Evolutionary conservation across 1,140 invertebrate species (phyloP).

Genomic region (Pseudomyrmex flavicornis): DNA sequence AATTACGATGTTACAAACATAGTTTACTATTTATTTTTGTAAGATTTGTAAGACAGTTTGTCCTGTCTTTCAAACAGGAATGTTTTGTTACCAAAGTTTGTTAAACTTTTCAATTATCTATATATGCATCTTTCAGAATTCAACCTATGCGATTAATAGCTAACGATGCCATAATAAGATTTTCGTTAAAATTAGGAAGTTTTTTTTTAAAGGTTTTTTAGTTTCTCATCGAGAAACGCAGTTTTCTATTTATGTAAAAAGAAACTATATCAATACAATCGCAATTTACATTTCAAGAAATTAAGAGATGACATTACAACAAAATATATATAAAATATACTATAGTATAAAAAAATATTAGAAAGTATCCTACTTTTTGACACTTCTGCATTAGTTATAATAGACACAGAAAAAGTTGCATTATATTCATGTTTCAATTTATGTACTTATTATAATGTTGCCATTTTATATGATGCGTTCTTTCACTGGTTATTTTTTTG

Average conservation of each 20-base stretch:
- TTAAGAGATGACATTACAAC: conserved; percentile 38
- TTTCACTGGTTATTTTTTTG: conserved; percentile 2
- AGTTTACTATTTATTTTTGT: conserved; percentile 43
- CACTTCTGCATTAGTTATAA: conserved; percentile 1
- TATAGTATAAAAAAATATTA: conserved; percentile 11
- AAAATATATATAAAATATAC: conserved; percentile 49
- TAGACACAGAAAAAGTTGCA: conserved; percentile 22
- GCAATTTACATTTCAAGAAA: conserved; percentile 28
- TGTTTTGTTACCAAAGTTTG: conserved; percentile 33
- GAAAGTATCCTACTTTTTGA: conserved; percentile 42
- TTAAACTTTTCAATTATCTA: too few species aligned
- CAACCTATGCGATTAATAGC: conserved; percentile 23
- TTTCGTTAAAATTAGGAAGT: conserved; percentile 23
- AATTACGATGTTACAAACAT: background rate
- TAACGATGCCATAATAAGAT: conserved; percentile 20
- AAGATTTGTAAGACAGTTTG: conserved; percentile 39
- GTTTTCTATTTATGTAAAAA: conserved; percentile 2
- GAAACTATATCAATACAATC: conserved; percentile 34
- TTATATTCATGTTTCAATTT: conserved; percentile 30
- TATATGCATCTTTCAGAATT: conserved; percentile 9
- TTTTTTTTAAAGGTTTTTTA: conserved; percentile 15
- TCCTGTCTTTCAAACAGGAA: conserved; percentile 8
- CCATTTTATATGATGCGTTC: conserved; percentile 42
- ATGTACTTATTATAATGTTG: conserved; percentile 63
- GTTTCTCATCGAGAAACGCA: background rate